Evolutionary conservation across 2,888 invertebrate species (phyloP), one percentile per base, ranked within the genome.

Genomic region (Acheta domesticus): DNA sequence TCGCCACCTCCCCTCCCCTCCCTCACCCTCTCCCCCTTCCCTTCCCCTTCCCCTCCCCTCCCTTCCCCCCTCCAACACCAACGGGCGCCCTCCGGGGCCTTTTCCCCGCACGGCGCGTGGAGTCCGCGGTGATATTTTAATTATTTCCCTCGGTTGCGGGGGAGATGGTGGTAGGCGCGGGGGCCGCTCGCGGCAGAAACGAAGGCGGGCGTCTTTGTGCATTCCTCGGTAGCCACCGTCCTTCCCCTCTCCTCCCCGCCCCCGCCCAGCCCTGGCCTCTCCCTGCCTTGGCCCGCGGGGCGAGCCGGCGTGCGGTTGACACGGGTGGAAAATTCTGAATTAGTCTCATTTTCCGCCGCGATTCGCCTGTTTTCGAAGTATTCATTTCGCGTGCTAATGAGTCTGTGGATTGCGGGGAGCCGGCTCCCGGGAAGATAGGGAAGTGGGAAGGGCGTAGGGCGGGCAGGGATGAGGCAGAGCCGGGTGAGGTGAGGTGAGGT

Each of bases 311-410:
- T 62, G 62, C 16, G 62, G 62, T 19, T 14, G 62, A 62, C 62
- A 62, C 62, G 62, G 62, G 16, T 62, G 62, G 62, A 62, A 62
- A 62, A 62, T 8, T 62, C 62, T n/a, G 62, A 62, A 62, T 62
- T 62, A 62, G 62, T 62, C 62, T 62, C 62, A 8, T 16, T 62
- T 62, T 62, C 62, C 62, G n/a, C 16, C 16, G 62, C 62, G 62
- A 62, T 62, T 62, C 62, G 62, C 62, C 62, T 62, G 62, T 62
- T 62, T 62, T 62, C 62, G 62, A 62, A 16, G 16, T 3, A 62
- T 62, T 62, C 62, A 62, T 62, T 62, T 62, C 62, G 62, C 62
- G 62, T 62, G 62, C 62, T 62, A 62, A 62, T 62, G 62, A 62
- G 62, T 62, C 62, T 62, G 4, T 5, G 62, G 62, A 62, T 62